Evolutionary conservation across 2,113 vertebrate species (phyloP).

Genomic region (Thunnus maccoyii): DNA sequence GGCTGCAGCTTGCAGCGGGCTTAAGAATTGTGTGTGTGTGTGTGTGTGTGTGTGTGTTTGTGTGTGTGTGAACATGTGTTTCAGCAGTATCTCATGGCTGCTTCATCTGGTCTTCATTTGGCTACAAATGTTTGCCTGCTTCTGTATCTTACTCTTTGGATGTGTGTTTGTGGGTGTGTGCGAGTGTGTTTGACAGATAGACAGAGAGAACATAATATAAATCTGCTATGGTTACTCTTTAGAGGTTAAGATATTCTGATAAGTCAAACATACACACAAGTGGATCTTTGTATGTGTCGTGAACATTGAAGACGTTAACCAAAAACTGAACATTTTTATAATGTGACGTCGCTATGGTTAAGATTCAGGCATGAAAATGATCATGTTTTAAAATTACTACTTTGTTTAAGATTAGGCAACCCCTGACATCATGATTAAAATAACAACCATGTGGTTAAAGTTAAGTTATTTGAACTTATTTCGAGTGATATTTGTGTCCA

Average conservation of each 20-base stretch:
- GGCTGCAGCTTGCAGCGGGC: constrained; percentile 14
- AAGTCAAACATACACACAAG: background rate
- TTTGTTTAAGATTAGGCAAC: no score
- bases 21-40: constrained; percentile 23
- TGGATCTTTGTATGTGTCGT: no score
- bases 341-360: no score
- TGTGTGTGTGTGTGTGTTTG: constrained; percentile 19
- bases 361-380: no score
- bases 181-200: constrained; percentile 1
- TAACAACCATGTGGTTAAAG: no score
- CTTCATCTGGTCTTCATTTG: constrained; percentile 80
- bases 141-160: constrained; percentile 52
- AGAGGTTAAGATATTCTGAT: background rate
- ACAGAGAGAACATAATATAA: constrained; percentile 16
- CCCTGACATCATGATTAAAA: no score
- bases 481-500: no score
- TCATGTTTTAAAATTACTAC: no score
- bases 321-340: no score
- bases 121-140: constrained; percentile 70
- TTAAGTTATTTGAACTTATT: no score
- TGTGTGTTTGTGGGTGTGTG: constrained; percentile 31
- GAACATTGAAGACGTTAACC: no score
- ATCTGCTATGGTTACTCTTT: background rate
- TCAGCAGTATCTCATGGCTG: constrained; percentile 65
- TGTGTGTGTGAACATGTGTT: constrained; percentile 66